Evolutionary conservation across 2,888 invertebrate genomes (phyloP).

Genomic region (Apomyelois bistriatella): DNA sequence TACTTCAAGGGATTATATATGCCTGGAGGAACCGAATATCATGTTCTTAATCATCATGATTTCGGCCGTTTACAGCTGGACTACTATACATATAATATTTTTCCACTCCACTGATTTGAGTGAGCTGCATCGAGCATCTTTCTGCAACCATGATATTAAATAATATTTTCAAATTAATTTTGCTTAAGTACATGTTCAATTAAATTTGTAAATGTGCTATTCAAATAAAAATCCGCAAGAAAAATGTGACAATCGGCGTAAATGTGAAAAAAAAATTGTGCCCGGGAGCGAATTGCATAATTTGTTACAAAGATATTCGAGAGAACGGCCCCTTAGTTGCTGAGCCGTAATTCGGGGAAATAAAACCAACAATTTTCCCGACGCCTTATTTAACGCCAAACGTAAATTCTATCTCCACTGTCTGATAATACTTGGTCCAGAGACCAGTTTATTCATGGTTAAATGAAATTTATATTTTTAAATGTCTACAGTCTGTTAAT

Average conservation of each 20-base stretch:
- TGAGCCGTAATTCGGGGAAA: slow-evolving; percentile 48
- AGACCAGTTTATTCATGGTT: neutral
- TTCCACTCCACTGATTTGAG: too few relatives aligned
- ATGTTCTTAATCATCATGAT: too few relatives aligned
- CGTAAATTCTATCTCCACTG: slow-evolving; percentile 36
- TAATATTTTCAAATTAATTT: neutral
- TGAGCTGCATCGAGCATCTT: too few relatives aligned
- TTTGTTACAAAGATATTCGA: slow-evolving; percentile 44
- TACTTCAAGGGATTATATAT: too few relatives aligned
- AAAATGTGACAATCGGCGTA: neutral
- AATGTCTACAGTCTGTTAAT: too few relatives aligned
- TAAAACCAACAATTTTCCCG: slow-evolving; percentile 46
- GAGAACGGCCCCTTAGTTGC: slow-evolving; percentile 34
- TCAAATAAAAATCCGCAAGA: neutral
- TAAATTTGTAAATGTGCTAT: neutral
- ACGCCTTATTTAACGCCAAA: slow-evolving; percentile 40
- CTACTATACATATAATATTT: too few relatives aligned
- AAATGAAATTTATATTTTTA: neutral
- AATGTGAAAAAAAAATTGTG: slow-evolving; percentile 24
- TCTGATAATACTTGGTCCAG: neutral
- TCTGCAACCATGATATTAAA: too few relatives aligned
- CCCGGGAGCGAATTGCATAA: slow-evolving; percentile 42
- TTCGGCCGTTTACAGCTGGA: too few relatives aligned
- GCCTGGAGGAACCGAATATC: too few relatives aligned
- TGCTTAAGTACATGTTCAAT: neutral